Evolutionary conservation across 2,797 vertebrate species (phyloP), one percentile per base, ranked within the genome.

Genomic region (Phaenicophaeus curvirostris): DNA sequence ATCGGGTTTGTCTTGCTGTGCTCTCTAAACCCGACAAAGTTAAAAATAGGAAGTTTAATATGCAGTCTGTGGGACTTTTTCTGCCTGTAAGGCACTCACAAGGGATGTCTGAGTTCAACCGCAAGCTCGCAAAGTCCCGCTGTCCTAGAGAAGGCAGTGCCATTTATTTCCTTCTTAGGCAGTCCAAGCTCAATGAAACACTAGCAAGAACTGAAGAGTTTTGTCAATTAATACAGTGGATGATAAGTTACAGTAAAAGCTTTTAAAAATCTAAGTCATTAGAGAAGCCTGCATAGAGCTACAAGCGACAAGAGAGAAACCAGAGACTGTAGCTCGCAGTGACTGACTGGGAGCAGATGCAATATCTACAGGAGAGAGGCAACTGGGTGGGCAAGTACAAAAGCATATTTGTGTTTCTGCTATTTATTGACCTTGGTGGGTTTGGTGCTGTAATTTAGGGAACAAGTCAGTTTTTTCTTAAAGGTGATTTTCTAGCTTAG

Each of bases 1-100:
- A 87, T 81, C 1, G 4, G 57, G 83, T 74, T 74, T 95, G 62
- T 86, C 94, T 95, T 94, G 82, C 51, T 88, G 77, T 69, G 85
- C 89, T 82, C 78, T 86, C 75, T 93, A 95, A 96, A 95, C 54
- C 67, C 93, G 79, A 82, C 85, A 74, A 72, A 92, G 89, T 89
- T 95, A 97, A 97, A 97, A 97, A 96, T 96, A 93, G 94, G 93
- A 90, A 87, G 76, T 89, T 95, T 89, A 97, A 90, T 94, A 93
- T 76, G 93, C 85, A 93, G 48, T 54, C 93, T 61, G 80, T 77
- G 86, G 86, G 73, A 96, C 68, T 89, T 87, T 92, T 93, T 94
- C 93, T 96, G 93, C 89, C 85, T 77, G 28, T 90, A 90, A 91
- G 83, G 89, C 58, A 93, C 39, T 83, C 89, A 78, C 93, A 84